Conservation (phyloP, 1,140 invertebrate genomes). For the Ctenoplectra terminalis region DNA sequence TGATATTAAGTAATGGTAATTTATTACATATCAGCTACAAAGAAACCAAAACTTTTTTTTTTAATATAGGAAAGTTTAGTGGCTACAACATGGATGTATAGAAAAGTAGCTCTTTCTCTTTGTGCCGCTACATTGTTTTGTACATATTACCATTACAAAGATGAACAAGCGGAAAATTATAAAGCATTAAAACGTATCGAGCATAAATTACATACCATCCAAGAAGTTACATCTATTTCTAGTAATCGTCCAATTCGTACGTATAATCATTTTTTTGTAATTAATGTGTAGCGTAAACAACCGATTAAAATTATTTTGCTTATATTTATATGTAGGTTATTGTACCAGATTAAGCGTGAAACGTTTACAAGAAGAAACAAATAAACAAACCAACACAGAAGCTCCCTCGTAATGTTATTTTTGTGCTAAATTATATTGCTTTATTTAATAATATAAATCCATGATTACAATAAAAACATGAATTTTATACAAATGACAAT, state of each 20-base stretch:
- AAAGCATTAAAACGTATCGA: conserved; percentile 74
- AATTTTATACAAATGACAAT: not conserved
- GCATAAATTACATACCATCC: conserved; percentile 66
- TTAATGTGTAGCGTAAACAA: not conserved
- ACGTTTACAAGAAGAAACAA: conserved; percentile 8
- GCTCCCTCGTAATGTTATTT: not conserved
- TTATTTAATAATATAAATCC: not conserved
- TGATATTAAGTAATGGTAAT: not conserved
- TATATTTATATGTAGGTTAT: conserved; percentile 30
- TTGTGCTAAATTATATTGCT: not conserved
- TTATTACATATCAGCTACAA: not conserved
- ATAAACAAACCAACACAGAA: conserved; percentile 2
- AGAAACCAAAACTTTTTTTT: not conserved
- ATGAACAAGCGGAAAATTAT: conserved; percentile 71
- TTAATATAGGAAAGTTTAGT: conserved; percentile 63
- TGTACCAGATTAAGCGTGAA: conserved; percentile 20
- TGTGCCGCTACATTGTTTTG: conserved; percentile 70
- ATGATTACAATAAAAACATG: not conserved
- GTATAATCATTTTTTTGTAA: conserved; percentile 37
- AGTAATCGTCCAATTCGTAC: conserved; percentile 56
- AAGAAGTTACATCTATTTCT: conserved; percentile 50
- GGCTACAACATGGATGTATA: conserved; percentile 71
- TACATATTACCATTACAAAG: conserved; percentile 73
- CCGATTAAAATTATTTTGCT: not conserved
- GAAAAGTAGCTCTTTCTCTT: conserved; percentile 70